phyloP scores from a whole-genome alignment of 2,113 vertebrate genomes.

The Aptenodytes patagonicus region DNA sequence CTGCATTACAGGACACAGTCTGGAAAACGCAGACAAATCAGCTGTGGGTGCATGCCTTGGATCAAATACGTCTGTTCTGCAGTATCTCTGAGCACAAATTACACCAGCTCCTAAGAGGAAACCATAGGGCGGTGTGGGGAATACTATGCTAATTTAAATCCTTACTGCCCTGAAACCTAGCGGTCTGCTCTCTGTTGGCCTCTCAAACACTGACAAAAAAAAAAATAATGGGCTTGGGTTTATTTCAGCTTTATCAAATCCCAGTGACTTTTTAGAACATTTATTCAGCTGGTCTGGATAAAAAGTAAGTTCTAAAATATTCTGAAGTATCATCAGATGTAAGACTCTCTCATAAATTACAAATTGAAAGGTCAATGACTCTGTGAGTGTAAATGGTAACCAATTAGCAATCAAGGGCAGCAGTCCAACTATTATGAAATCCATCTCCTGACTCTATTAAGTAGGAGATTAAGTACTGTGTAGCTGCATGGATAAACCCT shows the following conservation, averaged over 20 bases:
- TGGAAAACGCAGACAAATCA: neutral
- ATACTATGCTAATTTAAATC: neutral
- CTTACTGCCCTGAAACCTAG: neutral
- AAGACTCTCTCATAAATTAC: slow-evolving; percentile 39
- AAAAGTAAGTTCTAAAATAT: slow-evolving; percentile 27
- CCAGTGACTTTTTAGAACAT: slow-evolving; percentile 28
- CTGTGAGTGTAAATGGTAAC: neutral
- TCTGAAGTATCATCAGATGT: slow-evolving; percentile 28
- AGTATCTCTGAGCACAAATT: neutral
- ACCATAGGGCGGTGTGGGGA: fast-evolving
- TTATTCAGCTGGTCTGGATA: slow-evolving; percentile 62
- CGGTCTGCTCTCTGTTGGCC: fast-evolving
- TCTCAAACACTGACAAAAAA: neutral
- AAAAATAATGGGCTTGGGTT: neutral
- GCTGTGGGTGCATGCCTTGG: neutral
- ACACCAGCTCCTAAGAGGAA: neutral
- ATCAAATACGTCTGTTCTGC: neutral
- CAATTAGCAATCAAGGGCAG: slow-evolving; percentile 18
- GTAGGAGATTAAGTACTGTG: neutral
- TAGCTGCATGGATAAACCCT: neutral
- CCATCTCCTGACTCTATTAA: neutral
- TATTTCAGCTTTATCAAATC: slow-evolving; percentile 43
- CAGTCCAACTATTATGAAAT: slow-evolving; percentile 2
- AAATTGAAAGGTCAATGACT: slow-evolving; percentile 46
- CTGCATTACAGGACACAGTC: neutral